Evolutionary conservation across 2,888 invertebrate genomes (phyloP).

Genomic region (Calliphora vomitoria): DNA sequence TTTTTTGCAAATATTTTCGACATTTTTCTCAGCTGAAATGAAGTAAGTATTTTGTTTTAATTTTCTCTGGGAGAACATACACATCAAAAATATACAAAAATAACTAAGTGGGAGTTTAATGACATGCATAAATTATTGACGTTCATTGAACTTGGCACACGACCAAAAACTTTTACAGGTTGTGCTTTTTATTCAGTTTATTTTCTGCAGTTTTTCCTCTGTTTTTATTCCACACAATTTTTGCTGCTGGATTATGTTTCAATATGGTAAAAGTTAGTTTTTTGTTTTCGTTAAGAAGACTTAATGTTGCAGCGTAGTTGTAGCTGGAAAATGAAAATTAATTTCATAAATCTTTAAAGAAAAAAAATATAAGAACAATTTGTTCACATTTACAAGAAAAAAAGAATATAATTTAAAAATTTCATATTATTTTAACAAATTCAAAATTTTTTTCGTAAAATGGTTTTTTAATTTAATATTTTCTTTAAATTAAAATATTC

Average conservation of each 20-base stretch:
- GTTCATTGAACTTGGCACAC: slow-evolving; percentile 73
- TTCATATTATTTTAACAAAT: not conserved
- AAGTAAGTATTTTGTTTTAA: slow-evolving; percentile 51
- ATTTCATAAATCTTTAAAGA: not conserved
- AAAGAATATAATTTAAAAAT: not conserved
- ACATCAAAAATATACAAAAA: not conserved
- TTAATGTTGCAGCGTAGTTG: not conserved
- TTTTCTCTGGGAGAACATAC: slow-evolving; percentile 9
- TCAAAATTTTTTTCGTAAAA: too few species aligned
- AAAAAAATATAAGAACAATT: not conserved
- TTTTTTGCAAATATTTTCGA: slow-evolving; percentile 7
- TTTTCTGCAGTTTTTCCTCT: slow-evolving; percentile 11
- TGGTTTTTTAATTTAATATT: not conserved
- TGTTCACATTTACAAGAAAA: too few species aligned
- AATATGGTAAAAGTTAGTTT: slow-evolving; percentile 31
- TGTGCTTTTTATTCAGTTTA: slow-evolving; percentile 24
- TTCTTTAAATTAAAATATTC: not conserved
- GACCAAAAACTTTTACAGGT: slow-evolving; percentile 69
- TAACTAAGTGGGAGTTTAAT: slow-evolving; percentile 64
- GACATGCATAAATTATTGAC: slow-evolving; percentile 71
- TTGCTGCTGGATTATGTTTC: slow-evolving; percentile 42
- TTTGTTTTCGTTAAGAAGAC: slow-evolving; percentile 5
- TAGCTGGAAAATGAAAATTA: not conserved
- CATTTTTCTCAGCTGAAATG: slow-evolving; percentile 26
- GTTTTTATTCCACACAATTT: not conserved